phyloP scores from a whole-genome alignment of 2,888 invertebrate species.

The Nemapogon koenigi region DNA sequence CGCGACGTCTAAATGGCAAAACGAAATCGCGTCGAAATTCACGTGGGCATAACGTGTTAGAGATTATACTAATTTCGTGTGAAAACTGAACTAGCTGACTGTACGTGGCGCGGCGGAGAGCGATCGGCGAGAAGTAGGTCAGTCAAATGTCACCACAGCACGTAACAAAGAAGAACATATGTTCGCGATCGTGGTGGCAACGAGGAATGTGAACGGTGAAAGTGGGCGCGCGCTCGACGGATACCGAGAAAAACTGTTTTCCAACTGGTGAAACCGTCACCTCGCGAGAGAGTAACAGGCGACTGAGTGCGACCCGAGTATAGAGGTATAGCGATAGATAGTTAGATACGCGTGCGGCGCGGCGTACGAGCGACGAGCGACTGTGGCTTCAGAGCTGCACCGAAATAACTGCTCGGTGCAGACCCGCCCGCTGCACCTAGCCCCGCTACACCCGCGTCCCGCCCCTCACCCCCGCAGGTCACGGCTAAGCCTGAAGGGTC shows the following conservation, averaged over 20 bases:
- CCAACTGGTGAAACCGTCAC: constrained; percentile 59
- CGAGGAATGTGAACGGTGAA: constrained; percentile 55
- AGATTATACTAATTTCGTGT: too few species aligned
- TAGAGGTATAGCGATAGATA: background rate
- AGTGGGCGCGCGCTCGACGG: constrained; percentile 44
- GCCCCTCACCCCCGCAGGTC: constrained; percentile 35
- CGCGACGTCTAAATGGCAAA: background rate
- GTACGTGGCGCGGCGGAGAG: background rate
- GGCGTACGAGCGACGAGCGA: constrained; percentile 45
- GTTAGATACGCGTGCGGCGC: constrained; percentile 35
- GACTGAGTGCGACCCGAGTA: constrained; percentile 13
- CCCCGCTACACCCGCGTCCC: constrained; percentile 38
- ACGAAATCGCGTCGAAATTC: too few species aligned
- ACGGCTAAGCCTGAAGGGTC: constrained; percentile 33
- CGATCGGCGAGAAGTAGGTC: constrained; percentile 1
- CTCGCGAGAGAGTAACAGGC: constrained; percentile 52
- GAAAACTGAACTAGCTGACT: background rate
- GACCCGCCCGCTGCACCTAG: constrained; percentile 57
- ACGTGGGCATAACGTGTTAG: too few species aligned
- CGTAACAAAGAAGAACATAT: constrained; percentile 10
- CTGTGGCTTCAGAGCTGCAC: constrained; percentile 51
- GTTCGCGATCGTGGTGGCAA: constrained; percentile 21
- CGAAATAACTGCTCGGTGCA: constrained; percentile 56
- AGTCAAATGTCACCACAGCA: constrained; percentile 5
- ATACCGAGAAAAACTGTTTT: constrained; percentile 57